A percentile compares a stretch with the other conserved stretches of the same genome.
These are phyloP conservation scores for Leptinotarsa tumamoca DNA, from an alignment of 2,888 invertebrate genomes.

Conservation along the genomic window DNA sequence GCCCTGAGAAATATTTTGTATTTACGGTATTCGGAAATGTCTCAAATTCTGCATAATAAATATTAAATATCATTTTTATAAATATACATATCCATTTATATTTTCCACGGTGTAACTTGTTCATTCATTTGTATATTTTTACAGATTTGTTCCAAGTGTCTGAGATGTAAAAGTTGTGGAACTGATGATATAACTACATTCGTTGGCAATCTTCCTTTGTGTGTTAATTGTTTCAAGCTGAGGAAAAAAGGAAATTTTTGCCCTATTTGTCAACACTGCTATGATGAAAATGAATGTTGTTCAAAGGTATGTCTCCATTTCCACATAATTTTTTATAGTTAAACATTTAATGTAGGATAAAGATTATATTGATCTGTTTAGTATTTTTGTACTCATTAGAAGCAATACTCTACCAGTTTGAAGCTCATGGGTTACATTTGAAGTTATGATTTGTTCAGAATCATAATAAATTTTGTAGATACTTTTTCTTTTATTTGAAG, in stretches of 20 bases:
- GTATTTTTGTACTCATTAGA: too few relatives aligned
- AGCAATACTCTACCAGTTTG: too few relatives aligned
- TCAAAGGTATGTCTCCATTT: constrained; percentile 48
- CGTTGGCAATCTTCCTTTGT: constrained; percentile 87
- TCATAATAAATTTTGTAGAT: neutral
- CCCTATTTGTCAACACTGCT: constrained; percentile 86
- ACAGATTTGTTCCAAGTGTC: constrained; percentile 79
- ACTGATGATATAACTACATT: constrained; percentile 82
- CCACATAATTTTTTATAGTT: neutral
- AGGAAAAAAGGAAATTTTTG: constrained; percentile 92
- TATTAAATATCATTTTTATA: too few relatives aligned
- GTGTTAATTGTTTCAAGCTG: constrained; percentile 86
- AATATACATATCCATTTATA: too few relatives aligned
- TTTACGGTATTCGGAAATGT: too few relatives aligned
- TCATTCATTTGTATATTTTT: constrained; percentile 40
- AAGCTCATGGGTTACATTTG: neutral
- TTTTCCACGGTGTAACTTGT: too few relatives aligned
- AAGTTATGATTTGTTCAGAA: neutral
- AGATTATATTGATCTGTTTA: too few relatives aligned
- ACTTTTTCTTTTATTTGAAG: too few relatives aligned
- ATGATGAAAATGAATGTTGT: constrained; percentile 74
- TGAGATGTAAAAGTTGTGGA: constrained; percentile 92
- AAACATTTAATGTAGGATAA: too few relatives aligned
- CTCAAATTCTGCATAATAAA: too few relatives aligned
- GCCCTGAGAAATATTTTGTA: too few relatives aligned